phyloP scores from a whole-genome alignment of 2,797 vertebrate genomes.

The Enteromius viviparus region DNA sequence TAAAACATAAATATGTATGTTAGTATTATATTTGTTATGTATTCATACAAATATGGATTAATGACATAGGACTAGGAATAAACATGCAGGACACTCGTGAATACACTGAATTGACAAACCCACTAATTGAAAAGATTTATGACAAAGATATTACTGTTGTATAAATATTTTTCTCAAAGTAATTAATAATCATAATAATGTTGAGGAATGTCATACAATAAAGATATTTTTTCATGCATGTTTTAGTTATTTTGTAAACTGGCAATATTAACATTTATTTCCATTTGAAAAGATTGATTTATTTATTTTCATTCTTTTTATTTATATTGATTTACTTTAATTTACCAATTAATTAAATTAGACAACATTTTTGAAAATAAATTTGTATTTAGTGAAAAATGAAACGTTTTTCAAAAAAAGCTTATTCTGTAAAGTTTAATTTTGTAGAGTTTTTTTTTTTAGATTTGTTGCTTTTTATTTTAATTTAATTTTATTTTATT shows the following conservation, averaged over 20 bases:
- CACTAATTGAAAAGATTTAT: background rate
- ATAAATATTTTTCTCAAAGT: background rate
- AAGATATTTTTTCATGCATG: background rate
- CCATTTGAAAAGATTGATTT: background rate
- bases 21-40: background rate
- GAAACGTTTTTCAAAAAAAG: too few species aligned
- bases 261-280: background rate
- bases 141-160: background rate
- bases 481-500: too few species aligned
- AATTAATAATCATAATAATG: background rate
- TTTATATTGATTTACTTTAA: too few species aligned
- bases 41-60: background rate
- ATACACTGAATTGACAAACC: too few species aligned
- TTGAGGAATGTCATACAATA: background rate
- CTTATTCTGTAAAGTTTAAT: too few species aligned
- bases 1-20: background rate
- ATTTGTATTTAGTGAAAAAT: too few species aligned
- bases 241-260: background rate
- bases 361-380: too few species aligned
- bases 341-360: too few species aligned
- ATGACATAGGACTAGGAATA: background rate
- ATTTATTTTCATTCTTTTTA: too few species aligned
- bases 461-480: too few species aligned
- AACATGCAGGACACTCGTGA: background rate
- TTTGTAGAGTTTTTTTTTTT: too few species aligned